Conservation (phyloP, 2,113 vertebrate genomes). For the Corythaixoides concolor region DNA sequence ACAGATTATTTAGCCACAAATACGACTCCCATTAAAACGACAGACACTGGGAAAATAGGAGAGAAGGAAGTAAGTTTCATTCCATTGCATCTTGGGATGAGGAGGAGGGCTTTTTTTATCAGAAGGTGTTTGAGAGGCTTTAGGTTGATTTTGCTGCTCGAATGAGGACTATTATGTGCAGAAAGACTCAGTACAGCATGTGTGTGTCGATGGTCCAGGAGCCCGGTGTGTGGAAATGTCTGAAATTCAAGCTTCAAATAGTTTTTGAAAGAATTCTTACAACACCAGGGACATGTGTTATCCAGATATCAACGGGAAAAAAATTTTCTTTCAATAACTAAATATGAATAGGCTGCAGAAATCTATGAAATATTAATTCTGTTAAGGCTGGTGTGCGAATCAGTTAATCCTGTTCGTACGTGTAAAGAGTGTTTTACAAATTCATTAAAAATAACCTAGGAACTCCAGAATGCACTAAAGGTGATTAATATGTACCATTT, state of each 20-base stretch:
- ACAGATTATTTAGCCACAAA: neutral
- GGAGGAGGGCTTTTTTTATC: neutral
- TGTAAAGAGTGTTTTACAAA: neutral
- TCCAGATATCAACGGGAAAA: neutral
- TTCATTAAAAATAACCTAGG: neutral
- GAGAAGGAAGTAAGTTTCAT: neutral
- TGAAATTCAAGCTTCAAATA: neutral
- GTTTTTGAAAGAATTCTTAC: neutral
- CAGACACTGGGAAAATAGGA: neutral
- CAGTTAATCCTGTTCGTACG: neutral
- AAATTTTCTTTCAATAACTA: neutral
- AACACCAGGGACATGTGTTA: neutral
- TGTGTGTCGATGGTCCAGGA: neutral
- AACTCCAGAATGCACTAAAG: neutral
- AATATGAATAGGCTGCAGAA: neutral
- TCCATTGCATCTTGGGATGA: neutral
- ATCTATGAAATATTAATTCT: neutral
- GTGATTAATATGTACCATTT: constrained; percentile 20
- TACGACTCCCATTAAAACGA: neutral
- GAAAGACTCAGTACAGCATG: neutral
- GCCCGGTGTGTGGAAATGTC: neutral
- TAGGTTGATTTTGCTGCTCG: neutral
- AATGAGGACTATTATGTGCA: neutral
- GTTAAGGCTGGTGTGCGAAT: neutral
- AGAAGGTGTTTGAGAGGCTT: neutral